Base-by-base conservation (phyloP, 2,888 invertebrate genomes). In the Unio pictorum region DNA sequence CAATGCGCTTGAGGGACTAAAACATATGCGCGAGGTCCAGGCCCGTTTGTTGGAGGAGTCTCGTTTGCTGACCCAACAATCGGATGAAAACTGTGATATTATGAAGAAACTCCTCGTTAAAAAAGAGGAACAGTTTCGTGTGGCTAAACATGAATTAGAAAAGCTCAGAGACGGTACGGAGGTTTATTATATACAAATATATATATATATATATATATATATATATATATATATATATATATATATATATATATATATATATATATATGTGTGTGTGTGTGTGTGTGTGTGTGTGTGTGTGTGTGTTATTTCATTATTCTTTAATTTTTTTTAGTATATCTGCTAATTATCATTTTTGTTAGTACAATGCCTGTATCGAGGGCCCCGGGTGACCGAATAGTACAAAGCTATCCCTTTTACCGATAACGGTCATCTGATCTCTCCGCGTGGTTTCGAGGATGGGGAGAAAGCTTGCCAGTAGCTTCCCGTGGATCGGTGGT, bases 1-100 rank as follows among this genome's bases (percentile, higher is more conserved):
- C 20, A 67, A 73, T 23, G 80, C 82, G 5, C 72, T 73, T 15
- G 62, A 73, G 18, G 73, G 81, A 54, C 67, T 81, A 7, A 71
- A 73, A 20, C 66, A 68, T 30, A 73, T 80, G 75, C 68, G 70
- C 17, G 56, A 57, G 4, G n/a, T 74, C 8, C 76, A 76, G 26
- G 23, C 55, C n/a, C 72, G 71, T 45, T 69, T 76, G 0, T 55
- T 72, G 7, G 76, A 74, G 65, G 71, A 74, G 57, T 74, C 74
- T 4, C 68, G 66, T 56, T 68, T 65, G 55, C 62, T 76, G 5
- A 73, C 76, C 67, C 74, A 74, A 20, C 76, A 76, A 55, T 74
- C 76, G 30, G 76, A 74, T 55, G 71, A 71, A 45, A 74, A 72
- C 54, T 67, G 71, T 1, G 17, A 60, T 18, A 67, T 61, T 28